Evolutionary conservation across 64 coral and sea anemone species (phyloP).

Genomic region (Exaiptasia diaphana): DNA sequence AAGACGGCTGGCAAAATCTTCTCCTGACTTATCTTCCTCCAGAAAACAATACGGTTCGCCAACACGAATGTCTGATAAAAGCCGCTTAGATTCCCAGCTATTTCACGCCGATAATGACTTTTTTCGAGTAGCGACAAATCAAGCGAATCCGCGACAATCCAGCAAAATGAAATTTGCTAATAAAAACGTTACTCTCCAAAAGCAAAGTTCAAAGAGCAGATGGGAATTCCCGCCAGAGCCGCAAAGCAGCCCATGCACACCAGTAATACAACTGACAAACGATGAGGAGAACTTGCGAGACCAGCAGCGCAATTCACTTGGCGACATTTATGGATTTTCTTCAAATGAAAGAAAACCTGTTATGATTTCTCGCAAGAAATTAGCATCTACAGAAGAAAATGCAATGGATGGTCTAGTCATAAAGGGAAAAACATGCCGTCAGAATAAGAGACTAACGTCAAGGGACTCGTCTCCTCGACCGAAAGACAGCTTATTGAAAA

Average conservation of each 20-base stretch:
- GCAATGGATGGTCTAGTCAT: neutral
- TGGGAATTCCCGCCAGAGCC: too few species aligned
- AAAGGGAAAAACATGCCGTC: slow-evolving; percentile 52
- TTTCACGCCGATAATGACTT: neutral
- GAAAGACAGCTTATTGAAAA: neutral
- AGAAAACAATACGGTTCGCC: neutral
- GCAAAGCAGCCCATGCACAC: neutral
- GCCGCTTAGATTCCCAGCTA: neutral
- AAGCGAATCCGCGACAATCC: neutral
- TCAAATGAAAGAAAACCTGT: neutral
- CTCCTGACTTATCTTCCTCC: slow-evolving; percentile 23
- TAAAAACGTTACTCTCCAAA: neutral
- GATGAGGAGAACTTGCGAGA: neutral
- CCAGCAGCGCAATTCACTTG: slow-evolving; percentile 36
- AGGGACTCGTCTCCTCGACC: neutral
- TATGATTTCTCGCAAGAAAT: slow-evolving; percentile 20
- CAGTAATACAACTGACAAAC: neutral
- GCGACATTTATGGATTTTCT: slow-evolving; percentile 22
- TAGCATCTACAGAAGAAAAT: neutral
- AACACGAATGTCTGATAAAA: neutral
- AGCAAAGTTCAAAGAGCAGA: neutral
- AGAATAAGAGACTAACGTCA: neutral
- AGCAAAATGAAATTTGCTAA: neutral
- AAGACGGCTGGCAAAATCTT: slow-evolving; percentile 33
- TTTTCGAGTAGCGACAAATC: neutral